phyloP scores from a whole-genome alignment of 2,113 vertebrate genomes.

The Stigmatopora argus region DNA sequence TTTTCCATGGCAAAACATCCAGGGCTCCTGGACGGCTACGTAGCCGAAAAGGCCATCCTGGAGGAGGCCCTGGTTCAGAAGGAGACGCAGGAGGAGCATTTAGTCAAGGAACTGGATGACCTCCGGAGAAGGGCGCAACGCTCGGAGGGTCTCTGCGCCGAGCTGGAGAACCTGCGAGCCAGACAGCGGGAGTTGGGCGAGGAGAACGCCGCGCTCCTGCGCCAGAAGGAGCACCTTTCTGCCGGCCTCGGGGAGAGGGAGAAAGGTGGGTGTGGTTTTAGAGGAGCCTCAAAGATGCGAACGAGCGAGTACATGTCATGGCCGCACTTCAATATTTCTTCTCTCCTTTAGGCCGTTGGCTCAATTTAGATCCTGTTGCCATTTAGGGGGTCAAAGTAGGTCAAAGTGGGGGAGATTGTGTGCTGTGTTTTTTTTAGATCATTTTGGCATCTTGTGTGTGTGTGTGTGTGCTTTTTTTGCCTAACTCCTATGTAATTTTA shows the following conservation, averaged over 20 bases:
- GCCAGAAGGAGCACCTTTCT: constrained; percentile 62
- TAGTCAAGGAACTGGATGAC: constrained; percentile 80
- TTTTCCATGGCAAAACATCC: not conserved
- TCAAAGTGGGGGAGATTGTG: constrained; percentile 25
- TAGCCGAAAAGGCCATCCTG: constrained; percentile 77
- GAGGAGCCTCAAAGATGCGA: not conserved
- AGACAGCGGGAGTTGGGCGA: constrained; percentile 67
- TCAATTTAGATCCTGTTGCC: constrained; percentile 61
- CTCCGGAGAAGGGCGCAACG: constrained; percentile 59
- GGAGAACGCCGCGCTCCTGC: constrained; percentile 54
- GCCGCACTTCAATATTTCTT: constrained; percentile 53
- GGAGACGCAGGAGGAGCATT: constrained; percentile 75
- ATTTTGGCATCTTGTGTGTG: no score
- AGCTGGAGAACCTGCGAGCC: constrained; percentile 46
- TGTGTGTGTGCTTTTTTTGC: no score
- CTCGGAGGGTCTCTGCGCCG: constrained; percentile 40
- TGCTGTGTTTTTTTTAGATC: constrained; percentile 49
- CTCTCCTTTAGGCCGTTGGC: constrained; percentile 62
- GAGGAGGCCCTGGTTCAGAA: constrained; percentile 80
- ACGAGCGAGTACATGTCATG: constrained; percentile 37
- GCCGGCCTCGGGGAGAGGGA: constrained; percentile 66
- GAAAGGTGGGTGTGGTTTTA: constrained; percentile 54
- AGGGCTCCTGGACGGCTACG: constrained; percentile 85
- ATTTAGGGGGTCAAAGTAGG: constrained; percentile 72
- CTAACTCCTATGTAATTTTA: no score